Percentiles rank a stretch among this genome's conserved stretches.
Evolutionary conservation across 1,140 invertebrate species (phyloP).

Genomic region (Camponotus pennsylvanicus): DNA sequence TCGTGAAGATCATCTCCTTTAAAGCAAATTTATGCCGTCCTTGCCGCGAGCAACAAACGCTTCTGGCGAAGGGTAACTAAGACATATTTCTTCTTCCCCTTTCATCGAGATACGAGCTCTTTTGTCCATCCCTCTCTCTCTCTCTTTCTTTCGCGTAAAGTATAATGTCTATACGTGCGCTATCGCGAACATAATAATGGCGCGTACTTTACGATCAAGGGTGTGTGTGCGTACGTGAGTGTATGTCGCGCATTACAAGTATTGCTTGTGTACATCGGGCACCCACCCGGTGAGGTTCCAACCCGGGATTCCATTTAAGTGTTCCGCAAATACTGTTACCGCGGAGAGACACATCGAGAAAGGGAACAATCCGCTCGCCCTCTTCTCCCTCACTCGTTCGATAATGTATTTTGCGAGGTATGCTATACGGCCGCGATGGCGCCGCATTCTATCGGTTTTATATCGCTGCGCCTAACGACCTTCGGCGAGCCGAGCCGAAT

Average conservation of each 20-base stretch:
- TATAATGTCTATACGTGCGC: constrained; percentile 51
- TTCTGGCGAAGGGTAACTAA: constrained; percentile 11
- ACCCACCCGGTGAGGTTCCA: constrained; percentile 29
- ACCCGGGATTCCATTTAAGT: constrained; percentile 73
- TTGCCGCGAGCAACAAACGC: neutral
- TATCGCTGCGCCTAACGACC: constrained; percentile 57
- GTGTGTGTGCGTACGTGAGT: constrained; percentile 1
- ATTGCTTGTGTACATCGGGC: constrained; percentile 53
- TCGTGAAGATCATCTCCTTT: neutral
- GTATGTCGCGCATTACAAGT: constrained; percentile 27
- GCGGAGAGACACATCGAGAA: constrained; percentile 59
- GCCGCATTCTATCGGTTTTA: constrained; percentile 71
- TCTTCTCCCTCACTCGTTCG: constrained; percentile 48
- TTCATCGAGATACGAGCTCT: constrained; percentile 22
- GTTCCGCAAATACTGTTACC: constrained; percentile 78
- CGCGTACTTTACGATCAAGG: constrained; percentile 66
- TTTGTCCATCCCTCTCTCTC: neutral
- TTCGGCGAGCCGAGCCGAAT: constrained; percentile 14
- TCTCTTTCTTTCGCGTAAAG: constrained; percentile 51
- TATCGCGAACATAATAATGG: constrained; percentile 70
- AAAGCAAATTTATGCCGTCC: neutral
- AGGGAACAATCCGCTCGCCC: constrained; percentile 71
- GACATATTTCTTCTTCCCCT: neutral
- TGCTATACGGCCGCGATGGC: constrained; percentile 47
- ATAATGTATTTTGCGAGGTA: constrained; percentile 67